phyloP scores from a whole-genome alignment of 2,113 vertebrate species.

The Merops nubicus region DNA sequence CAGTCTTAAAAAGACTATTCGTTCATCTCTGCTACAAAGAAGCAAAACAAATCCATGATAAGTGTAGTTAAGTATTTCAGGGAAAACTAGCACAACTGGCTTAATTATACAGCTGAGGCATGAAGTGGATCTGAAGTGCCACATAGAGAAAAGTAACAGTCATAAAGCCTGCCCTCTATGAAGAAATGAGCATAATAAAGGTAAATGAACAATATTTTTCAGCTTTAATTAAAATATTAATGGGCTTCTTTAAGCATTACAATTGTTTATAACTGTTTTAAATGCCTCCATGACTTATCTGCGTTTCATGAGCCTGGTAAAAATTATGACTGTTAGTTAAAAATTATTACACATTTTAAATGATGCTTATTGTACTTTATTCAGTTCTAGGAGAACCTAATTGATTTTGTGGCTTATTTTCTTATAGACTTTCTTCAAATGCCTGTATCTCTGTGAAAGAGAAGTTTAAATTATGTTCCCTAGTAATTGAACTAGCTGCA shows the following conservation, averaged over 20 bases:
- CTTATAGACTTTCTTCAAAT: constrained; percentile 31
- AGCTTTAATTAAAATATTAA: constrained; percentile 57
- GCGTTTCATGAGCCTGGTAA: constrained; percentile 2
- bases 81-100: neutral
- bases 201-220: constrained; percentile 16
- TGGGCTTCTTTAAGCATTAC: neutral
- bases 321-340: constrained; percentile 45
- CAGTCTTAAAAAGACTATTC: neutral
- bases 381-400: constrained; percentile 41
- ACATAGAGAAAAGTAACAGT: neutral
- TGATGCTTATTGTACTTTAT: neutral
- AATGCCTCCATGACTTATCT: constrained; percentile 20
- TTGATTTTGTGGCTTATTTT: constrained; percentile 52
- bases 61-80: neutral
- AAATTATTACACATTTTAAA: constrained; percentile 51
- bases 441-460: constrained; percentile 38
- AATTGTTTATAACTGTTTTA: neutral
- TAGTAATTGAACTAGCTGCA: constrained; percentile 50
- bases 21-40: neutral
- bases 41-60: neutral
- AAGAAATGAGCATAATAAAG: neutral
- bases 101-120: neutral
- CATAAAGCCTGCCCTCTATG: neutral
- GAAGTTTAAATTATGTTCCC: constrained; percentile 46
- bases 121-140: neutral